phyloP scores from a whole-genome alignment of 2,888 invertebrate genomes.

The Stomorhina lunata region DNA sequence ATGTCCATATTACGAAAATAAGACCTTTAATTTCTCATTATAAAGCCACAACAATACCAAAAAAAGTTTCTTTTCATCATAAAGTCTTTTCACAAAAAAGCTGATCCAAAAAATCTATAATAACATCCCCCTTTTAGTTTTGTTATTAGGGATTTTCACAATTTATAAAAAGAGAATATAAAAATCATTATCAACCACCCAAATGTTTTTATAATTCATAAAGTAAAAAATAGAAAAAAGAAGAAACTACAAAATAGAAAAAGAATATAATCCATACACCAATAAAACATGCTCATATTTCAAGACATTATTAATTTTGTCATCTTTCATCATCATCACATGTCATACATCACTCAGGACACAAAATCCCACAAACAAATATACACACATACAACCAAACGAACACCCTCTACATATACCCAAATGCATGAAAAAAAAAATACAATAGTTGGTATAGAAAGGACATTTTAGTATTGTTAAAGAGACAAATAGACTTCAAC shows the following conservation, averaged over 20 bases:
- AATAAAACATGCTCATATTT: conserved; percentile 32
- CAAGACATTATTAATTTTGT: conserved; percentile 60
- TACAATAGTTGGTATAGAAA: conserved; percentile 28
- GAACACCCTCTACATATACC: neutral
- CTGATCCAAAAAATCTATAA: too few relatives aligned
- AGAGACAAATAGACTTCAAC: conserved; percentile 20
- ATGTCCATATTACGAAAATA: too few relatives aligned
- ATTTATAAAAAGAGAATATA: conserved; percentile 29
- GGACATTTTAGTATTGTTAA: neutral
- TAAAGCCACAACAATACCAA: too few relatives aligned
- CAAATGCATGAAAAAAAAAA: neutral
- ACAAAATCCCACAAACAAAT: conserved; percentile 20
- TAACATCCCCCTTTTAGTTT: neutral
- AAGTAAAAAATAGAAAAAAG: neutral
- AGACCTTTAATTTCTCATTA: too few relatives aligned
- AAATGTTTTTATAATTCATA: neutral
- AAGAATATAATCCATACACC: neutral
- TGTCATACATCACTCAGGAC: conserved; percentile 49
- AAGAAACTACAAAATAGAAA: neutral
- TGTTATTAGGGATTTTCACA: conserved; percentile 33
- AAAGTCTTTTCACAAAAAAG: too few relatives aligned
- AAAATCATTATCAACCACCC: neutral
- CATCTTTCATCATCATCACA: conserved; percentile 53
- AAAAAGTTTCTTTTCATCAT: too few relatives aligned
- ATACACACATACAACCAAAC: neutral